A percentile compares a stretch with the other conserved stretches of the same genome.
phyloP scores from a whole-genome alignment of 92 coral and sea anemone genomes.

The Muricea muricata region DNA sequence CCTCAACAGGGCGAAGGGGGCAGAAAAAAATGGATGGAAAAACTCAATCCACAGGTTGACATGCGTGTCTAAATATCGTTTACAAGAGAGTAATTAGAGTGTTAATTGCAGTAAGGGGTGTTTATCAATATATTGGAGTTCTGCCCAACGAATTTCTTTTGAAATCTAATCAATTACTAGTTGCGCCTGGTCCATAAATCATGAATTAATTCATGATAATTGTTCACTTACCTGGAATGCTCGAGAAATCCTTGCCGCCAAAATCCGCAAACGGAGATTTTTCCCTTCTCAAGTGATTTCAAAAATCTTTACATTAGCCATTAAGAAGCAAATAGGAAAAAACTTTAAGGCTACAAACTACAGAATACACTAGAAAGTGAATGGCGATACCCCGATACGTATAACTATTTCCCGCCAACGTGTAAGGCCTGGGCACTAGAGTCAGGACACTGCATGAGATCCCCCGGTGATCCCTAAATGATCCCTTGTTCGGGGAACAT shows the following conservation, averaged over 20 bases:
- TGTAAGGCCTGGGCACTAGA: background rate
- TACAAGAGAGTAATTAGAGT: no score
- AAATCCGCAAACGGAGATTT: constrained; percentile 14
- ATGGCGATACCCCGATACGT: background rate
- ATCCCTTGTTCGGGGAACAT: no score
- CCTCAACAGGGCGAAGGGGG: no score
- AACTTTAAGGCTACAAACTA: background rate
- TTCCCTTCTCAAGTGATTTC: constrained; percentile 21
- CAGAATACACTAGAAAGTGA: background rate
- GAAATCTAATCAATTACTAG: no score
- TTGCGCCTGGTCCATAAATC: background rate
- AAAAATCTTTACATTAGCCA: constrained; percentile 30
- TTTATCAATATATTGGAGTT: no score
- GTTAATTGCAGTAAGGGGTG: no score
- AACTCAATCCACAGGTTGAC: no score
- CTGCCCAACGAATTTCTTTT: no score
- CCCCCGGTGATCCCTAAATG: no score
- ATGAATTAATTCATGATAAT: background rate
- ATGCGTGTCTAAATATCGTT: no score
- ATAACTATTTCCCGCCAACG: background rate
- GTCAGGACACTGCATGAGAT: background rate
- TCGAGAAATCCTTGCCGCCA: constrained; percentile 57
- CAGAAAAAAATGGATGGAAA: no score
- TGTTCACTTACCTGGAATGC: constrained; percentile 61
- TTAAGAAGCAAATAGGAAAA: background rate